Conservation (phyloP, 1,140 invertebrate genomes). For the Macrosteles quadrilineatus region DNA sequence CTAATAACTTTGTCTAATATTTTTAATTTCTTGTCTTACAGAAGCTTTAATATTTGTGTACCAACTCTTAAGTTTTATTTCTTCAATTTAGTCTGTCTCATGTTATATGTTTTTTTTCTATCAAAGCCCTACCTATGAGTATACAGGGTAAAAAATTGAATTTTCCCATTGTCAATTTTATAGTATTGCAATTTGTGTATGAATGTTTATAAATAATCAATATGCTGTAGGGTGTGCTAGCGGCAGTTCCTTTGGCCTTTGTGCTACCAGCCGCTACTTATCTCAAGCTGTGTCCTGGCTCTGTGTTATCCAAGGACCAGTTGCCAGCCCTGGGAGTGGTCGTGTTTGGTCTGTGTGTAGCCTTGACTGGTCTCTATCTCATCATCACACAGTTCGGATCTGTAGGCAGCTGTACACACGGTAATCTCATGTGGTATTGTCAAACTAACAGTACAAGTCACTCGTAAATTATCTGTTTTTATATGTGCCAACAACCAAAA, state of each 20-base stretch:
- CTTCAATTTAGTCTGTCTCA: no score
- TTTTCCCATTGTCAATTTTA: no score
- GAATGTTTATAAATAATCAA: no score
- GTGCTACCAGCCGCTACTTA: conserved; percentile 81
- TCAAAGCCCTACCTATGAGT: no score
- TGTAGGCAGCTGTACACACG: conserved; percentile 62
- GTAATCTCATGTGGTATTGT: conserved; percentile 63
- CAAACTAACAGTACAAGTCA: conserved; percentile 40
- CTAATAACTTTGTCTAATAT: no score
- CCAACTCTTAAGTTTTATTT: no score
- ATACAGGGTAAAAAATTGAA: no score
- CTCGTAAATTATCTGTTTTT: neutral
- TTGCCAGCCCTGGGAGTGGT: conserved; percentile 70
- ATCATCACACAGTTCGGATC: conserved; percentile 56
- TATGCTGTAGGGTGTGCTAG: conserved; percentile 69
- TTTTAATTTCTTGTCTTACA: no score
- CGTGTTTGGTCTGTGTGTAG: conserved; percentile 71
- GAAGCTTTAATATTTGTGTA: no score
- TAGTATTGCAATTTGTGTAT: no score
- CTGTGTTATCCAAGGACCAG: conserved; percentile 67
- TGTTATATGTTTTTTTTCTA: no score
- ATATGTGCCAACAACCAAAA: no score
- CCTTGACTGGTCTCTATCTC: conserved; percentile 61
- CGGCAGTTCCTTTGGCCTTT: conserved; percentile 83
- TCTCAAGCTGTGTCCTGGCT: conserved; percentile 72